A percentile compares a stretch with the other conserved stretches of the same genome.
Evolutionary conservation across 1,140 invertebrate genomes (phyloP).

Genomic region (Eriocheir sinensis): DNA sequence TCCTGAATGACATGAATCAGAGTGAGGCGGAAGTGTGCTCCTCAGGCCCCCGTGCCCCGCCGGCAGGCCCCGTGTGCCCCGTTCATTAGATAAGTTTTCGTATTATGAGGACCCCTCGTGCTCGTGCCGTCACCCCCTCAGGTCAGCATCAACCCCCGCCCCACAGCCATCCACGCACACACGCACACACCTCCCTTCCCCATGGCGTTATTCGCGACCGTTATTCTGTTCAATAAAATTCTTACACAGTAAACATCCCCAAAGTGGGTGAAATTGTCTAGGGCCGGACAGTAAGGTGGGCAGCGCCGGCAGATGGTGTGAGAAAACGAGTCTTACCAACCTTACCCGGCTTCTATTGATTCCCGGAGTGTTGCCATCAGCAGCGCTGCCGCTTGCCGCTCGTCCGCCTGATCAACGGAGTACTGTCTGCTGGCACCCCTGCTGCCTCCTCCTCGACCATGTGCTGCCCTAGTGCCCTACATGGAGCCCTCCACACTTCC

Average conservation of each 20-base stretch:
- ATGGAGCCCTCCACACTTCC: neutral
- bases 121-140: neutral
- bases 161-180: neutral
- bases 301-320: constrained; percentile 40
- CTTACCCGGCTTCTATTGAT: constrained; percentile 37
- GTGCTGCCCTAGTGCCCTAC: neutral
- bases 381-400: constrained; percentile 10
- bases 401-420: neutral
- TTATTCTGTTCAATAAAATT: constrained; percentile 37
- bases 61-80: neutral
- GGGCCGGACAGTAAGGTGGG: constrained; percentile 30
- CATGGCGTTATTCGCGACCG: neutral
- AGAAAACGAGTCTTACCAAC: constrained; percentile 42
- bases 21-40: neutral
- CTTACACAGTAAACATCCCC: constrained; percentile 48
- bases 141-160: too few species aligned
- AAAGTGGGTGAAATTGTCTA: constrained; percentile 32
- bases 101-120: neutral
- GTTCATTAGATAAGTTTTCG: neutral
- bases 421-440: neutral
- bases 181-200: neutral
- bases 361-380: constrained; percentile 40
- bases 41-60: neutral
- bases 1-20: neutral
- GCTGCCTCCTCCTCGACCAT: neutral